Evolutionary conservation across 2,797 vertebrate species (phyloP).

Genomic region (Parambassis ranga): DNA sequence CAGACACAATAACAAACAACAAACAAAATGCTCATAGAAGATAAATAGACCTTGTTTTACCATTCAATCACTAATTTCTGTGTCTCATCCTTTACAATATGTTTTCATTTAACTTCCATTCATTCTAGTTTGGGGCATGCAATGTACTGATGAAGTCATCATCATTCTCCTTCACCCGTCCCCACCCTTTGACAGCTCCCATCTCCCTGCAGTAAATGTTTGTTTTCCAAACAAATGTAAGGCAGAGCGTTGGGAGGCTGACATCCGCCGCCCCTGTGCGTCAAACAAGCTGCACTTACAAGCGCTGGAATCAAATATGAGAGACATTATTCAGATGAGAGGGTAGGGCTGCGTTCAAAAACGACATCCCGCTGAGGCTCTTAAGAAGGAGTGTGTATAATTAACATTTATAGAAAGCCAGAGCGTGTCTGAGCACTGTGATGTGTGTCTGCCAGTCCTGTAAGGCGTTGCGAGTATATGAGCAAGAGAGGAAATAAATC

Average conservation of each 20-base stretch:
- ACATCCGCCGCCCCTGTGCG: constrained; percentile 16
- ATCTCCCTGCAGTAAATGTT: constrained; percentile 36
- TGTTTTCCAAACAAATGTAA: constrained; percentile 51
- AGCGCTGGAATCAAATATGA: constrained; percentile 33
- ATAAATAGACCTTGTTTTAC: no score
- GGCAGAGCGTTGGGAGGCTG: constrained; percentile 29
- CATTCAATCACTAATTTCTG: no score
- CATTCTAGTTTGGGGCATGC: constrained; percentile 13
- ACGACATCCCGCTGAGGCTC: constrained; percentile 25
- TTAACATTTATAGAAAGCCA: constrained; percentile 40
- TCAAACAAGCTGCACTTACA: constrained; percentile 45
- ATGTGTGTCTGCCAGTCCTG: background rate
- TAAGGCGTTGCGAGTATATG: no score
- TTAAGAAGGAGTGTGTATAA: constrained; percentile 50
- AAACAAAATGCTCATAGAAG: no score
- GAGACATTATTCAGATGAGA: constrained; percentile 36
- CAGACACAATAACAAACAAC: no score
- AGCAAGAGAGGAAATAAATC: background rate
- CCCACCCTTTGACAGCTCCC: constrained; percentile 28
- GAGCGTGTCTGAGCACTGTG: background rate
- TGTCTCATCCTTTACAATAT: background rate
- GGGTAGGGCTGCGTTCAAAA: constrained; percentile 20
- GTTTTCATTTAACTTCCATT: constrained; percentile 20
- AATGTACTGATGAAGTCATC: constrained; percentile 42
- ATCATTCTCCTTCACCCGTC: constrained; percentile 6